Conservation (phyloP, 2,113 vertebrate species). For the Athene noctua region DNA sequence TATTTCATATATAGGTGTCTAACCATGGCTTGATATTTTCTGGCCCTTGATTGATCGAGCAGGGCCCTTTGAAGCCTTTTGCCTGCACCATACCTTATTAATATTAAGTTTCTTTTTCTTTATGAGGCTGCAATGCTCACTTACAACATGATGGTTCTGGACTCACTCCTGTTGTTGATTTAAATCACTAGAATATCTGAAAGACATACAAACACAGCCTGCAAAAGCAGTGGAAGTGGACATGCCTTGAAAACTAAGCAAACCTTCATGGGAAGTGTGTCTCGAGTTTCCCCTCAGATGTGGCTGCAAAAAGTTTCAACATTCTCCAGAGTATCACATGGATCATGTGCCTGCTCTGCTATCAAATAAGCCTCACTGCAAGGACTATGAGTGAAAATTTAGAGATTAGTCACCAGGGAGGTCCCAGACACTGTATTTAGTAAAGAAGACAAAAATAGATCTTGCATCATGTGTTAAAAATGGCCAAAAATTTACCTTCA, state of each 20-base stretch:
- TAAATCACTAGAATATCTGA: neutral
- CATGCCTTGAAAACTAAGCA: neutral
- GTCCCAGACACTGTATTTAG: neutral
- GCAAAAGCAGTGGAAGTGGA: neutral
- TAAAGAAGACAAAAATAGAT: neutral
- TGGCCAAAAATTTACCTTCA: neutral
- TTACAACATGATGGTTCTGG: neutral
- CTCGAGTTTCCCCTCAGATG: neutral
- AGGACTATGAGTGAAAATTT: neutral
- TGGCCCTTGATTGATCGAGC: neutral
- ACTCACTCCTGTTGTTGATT: neutral
- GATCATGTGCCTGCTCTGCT: neutral
- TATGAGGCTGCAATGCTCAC: neutral
- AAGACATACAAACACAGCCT: neutral
- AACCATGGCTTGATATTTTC: neutral
- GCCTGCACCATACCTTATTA: neutral
- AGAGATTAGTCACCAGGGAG: neutral
- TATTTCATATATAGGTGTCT: neutral
- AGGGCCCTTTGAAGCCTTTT: neutral
- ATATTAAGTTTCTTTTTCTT: accelerated
- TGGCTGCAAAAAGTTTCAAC: neutral
- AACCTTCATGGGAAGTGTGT: neutral
- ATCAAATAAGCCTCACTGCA: neutral
- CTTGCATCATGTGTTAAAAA: constrained; percentile 15
- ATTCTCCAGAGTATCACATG: neutral